Conservation (phyloP, 2,888 invertebrate genomes). For the Drosophila phalerata region DNA sequence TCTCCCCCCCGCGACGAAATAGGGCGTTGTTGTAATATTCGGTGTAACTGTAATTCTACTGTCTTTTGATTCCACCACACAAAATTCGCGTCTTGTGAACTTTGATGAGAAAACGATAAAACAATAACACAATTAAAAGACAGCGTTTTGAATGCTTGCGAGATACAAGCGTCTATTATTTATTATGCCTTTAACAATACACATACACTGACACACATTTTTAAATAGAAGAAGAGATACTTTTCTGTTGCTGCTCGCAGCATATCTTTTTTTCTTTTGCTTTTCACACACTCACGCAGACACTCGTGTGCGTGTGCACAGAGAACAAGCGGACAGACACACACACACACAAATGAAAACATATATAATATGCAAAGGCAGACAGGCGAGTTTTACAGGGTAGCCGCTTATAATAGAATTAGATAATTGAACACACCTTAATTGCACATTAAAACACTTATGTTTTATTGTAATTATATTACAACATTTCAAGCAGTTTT, state of each 20-base stretch:
- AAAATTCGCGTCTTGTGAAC: slow-evolving; percentile 54
- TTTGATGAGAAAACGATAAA: slow-evolving; percentile 68
- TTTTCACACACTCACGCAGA: slow-evolving; percentile 56
- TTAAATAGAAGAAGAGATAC: slow-evolving; percentile 78
- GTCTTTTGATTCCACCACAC: slow-evolving; percentile 63
- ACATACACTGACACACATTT: slow-evolving; percentile 80
- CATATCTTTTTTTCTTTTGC: slow-evolving; percentile 74
- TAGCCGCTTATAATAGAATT: slow-evolving; percentile 29
- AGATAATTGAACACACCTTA: slow-evolving; percentile 68
- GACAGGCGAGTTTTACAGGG: slow-evolving; percentile 50
- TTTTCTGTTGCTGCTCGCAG: slow-evolving; percentile 67
- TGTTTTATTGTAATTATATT: slow-evolving; percentile 59
- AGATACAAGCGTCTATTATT: slow-evolving; percentile 63
- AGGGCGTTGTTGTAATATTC: slow-evolving; percentile 68
- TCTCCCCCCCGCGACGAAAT: slow-evolving; percentile 43
- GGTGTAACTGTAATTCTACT: slow-evolving; percentile 56
- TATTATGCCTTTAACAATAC: slow-evolving; percentile 69
- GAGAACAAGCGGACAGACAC: slow-evolving; percentile 28
- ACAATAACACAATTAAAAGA: slow-evolving; percentile 74
- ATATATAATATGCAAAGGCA: slow-evolving; percentile 28
- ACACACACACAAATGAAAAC: slow-evolving; percentile 32
- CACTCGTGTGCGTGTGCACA: slow-evolving; percentile 32
- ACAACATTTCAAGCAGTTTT: slow-evolving; percentile 69
- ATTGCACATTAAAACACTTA: slow-evolving; percentile 64
- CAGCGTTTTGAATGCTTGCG: slow-evolving; percentile 42